phyloP scores from a whole-genome alignment of 2,888 invertebrate genomes.

The Formica aserva region DNA sequence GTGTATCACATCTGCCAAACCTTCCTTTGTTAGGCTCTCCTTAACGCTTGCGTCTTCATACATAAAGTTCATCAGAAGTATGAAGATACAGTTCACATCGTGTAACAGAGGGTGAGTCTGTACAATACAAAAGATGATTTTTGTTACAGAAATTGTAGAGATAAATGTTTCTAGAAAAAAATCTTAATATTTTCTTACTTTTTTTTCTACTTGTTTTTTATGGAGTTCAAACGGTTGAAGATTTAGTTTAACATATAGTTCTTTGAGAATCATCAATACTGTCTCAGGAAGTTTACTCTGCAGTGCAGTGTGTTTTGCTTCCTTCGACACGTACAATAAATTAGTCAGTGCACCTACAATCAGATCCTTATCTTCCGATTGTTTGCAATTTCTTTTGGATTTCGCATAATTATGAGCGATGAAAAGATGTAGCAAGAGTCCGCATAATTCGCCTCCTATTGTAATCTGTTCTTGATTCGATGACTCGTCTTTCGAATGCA shows the following conservation, averaged over 20 bases:
- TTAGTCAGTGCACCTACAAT: slow-evolving; percentile 85
- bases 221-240: slow-evolving; percentile 86
- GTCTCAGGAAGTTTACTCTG: slow-evolving; percentile 84
- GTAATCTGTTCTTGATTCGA: slow-evolving; percentile 30
- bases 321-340: slow-evolving; percentile 85
- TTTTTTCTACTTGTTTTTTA: slow-evolving; percentile 84
- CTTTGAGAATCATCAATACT: slow-evolving; percentile 85
- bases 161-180: neutral
- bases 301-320: slow-evolving; percentile 86
- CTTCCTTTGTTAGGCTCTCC: slow-evolving; percentile 87
- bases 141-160: neutral
- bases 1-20: slow-evolving; percentile 88
- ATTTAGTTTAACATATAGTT: slow-evolving; percentile 86
- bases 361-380: slow-evolving; percentile 83
- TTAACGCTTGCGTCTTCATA: slow-evolving; percentile 87
- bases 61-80: slow-evolving; percentile 88
- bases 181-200: slow-evolving; percentile 70
- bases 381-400: slow-evolving; percentile 79
- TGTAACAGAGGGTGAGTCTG: slow-evolving; percentile 87
- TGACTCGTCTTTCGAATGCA: neutral
- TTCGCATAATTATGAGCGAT: slow-evolving; percentile 84
- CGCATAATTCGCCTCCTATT: slow-evolving; percentile 86
- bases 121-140: slow-evolving; percentile 49
- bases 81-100: slow-evolving; percentile 88
- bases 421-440: slow-evolving; percentile 85